These are phyloP conservation scores for Zaprionus inermis DNA, from an alignment of 1,140 invertebrate genomes.

Conservation along the genomic window DNA sequence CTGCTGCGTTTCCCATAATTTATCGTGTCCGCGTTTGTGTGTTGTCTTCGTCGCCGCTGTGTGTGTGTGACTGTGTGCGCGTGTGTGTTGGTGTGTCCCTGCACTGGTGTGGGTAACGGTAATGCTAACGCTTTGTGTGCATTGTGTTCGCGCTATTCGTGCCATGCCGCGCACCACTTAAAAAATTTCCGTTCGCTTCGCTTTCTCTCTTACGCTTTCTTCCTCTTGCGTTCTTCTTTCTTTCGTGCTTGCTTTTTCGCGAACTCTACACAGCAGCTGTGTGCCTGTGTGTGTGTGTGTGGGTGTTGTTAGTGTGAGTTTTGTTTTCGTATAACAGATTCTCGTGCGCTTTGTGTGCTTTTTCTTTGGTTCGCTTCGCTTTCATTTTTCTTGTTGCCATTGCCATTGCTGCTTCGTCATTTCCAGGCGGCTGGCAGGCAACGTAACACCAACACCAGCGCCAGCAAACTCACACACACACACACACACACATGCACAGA, in stretches of 20 bases:
- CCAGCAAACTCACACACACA: slow-evolving; percentile 9
- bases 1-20: slow-evolving; percentile 50
- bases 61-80: slow-evolving; percentile 11
- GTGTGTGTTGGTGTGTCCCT: slow-evolving; percentile 2
- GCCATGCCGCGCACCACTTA: slow-evolving; percentile 46
- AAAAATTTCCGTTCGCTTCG: slow-evolving; percentile 47
- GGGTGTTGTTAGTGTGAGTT: slow-evolving; percentile 35
- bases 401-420: slow-evolving; percentile 59
- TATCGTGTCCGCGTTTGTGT: slow-evolving; percentile 26
- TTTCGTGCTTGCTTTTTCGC: slow-evolving; percentile 16
- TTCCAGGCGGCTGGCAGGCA: slow-evolving; percentile 62
- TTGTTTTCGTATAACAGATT: slow-evolving; percentile 69
- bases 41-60: slow-evolving; percentile 1
- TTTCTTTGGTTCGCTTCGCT: slow-evolving; percentile 62
- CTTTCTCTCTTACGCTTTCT: slow-evolving; percentile 28
- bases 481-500: slow-evolving; percentile 1
- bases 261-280: slow-evolving; percentile 24
- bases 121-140: slow-evolving; percentile 48
- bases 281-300: slow-evolving; percentile 14
- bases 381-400: slow-evolving; percentile 73
- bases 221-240: not conserved
- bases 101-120: slow-evolving; percentile 22
- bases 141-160: slow-evolving; percentile 50
- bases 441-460: slow-evolving; percentile 20
- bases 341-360: slow-evolving; percentile 67